phyloP scores from a whole-genome alignment of 2,888 invertebrate genomes.

The Platerodrilus igneus region DNA sequence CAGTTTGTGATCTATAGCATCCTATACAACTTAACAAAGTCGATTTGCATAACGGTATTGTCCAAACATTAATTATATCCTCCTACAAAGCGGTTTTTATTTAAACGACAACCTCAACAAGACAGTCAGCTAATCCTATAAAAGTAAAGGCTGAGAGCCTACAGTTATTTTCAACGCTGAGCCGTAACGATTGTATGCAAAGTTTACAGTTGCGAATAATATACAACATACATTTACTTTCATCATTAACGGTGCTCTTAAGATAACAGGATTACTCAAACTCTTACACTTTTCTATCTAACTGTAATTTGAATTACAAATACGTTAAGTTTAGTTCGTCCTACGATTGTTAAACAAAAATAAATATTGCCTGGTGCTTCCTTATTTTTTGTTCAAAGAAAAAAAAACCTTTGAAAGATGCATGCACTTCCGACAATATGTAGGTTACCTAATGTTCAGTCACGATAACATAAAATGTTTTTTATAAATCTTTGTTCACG shows the following conservation, averaged over 20 bases:
- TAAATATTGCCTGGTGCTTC: too few relatives aligned
- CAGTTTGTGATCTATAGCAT: too few relatives aligned
- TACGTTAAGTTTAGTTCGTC: too few relatives aligned
- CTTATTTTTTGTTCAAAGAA: neutral
- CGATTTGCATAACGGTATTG: neutral
- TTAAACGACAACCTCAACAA: slow-evolving; percentile 4
- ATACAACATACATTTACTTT: slow-evolving; percentile 34
- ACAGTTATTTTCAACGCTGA: slow-evolving; percentile 22
- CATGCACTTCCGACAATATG: slow-evolving; percentile 6
- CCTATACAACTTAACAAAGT: too few relatives aligned
- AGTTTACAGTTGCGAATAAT: slow-evolving; percentile 22
- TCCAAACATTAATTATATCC: neutral
- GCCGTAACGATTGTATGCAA: slow-evolving; percentile 22
- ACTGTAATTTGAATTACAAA: slow-evolving; percentile 21
- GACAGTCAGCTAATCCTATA: slow-evolving; percentile 10
- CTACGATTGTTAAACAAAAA: too few relatives aligned
- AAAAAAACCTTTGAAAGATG: neutral
- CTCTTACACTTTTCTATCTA: slow-evolving; percentile 31
- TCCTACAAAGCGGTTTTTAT: neutral
- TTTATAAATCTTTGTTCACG: slow-evolving; percentile 7
- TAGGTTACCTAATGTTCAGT: slow-evolving; percentile 11
- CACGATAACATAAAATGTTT: slow-evolving; percentile 3
- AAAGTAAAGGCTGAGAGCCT: slow-evolving; percentile 16
- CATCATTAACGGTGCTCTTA: slow-evolving; percentile 31
- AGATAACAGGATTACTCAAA: slow-evolving; percentile 28